phyloP scores from a whole-genome alignment of 2,888 invertebrate species.

The Meteorus cinctellus region DNA sequence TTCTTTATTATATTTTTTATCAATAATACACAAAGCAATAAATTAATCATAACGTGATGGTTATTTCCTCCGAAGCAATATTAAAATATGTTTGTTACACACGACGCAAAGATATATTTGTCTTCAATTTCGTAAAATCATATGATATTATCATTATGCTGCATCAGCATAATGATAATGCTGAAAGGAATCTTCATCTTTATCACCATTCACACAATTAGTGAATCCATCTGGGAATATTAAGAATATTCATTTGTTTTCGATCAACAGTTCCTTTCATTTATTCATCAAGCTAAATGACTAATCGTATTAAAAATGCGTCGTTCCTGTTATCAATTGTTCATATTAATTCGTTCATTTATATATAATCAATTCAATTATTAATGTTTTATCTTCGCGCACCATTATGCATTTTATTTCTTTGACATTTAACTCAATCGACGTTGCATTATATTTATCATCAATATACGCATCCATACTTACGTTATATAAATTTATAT shows the following conservation, averaged over 20 bases:
- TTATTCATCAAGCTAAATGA: neutral
- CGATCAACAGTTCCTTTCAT: neutral
- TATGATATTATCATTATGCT: too few species aligned
- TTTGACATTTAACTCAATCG: neutral
- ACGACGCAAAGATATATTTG: neutral
- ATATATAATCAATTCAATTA: neutral
- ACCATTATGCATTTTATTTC: neutral
- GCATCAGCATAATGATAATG: too few species aligned
- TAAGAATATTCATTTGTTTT: neutral
- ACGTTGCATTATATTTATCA: constrained; percentile 9
- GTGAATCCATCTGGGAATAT: neutral
- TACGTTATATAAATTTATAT: constrained; percentile 21
- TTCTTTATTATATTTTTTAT: neutral
- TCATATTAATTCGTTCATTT: neutral
- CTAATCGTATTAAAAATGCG: neutral
- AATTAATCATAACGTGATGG: neutral
- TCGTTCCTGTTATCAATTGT: neutral
- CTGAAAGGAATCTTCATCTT: neutral
- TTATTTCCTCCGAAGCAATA: neutral
- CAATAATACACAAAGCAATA: neutral
- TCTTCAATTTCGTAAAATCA: neutral
- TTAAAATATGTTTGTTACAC: neutral
- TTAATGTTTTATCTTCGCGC: neutral
- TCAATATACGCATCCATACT: neutral
- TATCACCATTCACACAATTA: neutral